Evolutionary conservation across 2,888 invertebrate genomes (phyloP).

Genomic region (Achlya flavicornis): DNA sequence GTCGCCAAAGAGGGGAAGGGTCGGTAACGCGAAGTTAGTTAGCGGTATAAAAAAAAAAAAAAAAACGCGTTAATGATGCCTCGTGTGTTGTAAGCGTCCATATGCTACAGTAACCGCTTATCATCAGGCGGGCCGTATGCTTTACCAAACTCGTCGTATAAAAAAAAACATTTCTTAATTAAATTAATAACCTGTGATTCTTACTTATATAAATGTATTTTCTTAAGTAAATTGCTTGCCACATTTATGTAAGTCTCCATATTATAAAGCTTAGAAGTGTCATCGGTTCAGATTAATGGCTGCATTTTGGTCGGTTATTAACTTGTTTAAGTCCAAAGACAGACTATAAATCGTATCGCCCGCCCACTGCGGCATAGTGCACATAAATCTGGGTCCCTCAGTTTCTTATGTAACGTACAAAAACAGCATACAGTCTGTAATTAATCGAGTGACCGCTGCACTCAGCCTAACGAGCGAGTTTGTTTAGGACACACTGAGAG

Average conservation of each 20-base stretch:
- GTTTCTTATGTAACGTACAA: constrained; percentile 7
- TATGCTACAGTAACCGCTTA: no score
- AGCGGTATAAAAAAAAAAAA: no score
- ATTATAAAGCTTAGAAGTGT: neutral
- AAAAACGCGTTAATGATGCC: no score
- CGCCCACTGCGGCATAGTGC: constrained; percentile 8
- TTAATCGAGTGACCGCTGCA: constrained; percentile 62
- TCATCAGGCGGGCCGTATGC: no score
- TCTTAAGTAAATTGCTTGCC: no score
- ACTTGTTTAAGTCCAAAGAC: constrained; percentile 5
- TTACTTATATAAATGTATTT: no score
- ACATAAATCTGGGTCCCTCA: constrained; percentile 7
- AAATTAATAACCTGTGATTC: no score
- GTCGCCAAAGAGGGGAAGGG: no score
- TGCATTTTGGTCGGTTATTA: constrained; percentile 8
- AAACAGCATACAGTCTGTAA: constrained; percentile 32
- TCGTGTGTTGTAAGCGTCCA: no score
- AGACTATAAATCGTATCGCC: neutral
- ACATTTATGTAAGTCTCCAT: neutral
- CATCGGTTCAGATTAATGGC: constrained; percentile 1
- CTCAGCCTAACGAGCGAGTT: constrained; percentile 48
- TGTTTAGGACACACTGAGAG: constrained; percentile 25
- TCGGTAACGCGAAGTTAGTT: no score
- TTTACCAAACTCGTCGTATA: no score
- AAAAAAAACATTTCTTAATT: no score